A percentile compares a stretch with the other conserved stretches of the same genome.
Evolutionary conservation across 2,888 invertebrate genomes (phyloP).

Genomic region (Elgonia sp.): DNA sequence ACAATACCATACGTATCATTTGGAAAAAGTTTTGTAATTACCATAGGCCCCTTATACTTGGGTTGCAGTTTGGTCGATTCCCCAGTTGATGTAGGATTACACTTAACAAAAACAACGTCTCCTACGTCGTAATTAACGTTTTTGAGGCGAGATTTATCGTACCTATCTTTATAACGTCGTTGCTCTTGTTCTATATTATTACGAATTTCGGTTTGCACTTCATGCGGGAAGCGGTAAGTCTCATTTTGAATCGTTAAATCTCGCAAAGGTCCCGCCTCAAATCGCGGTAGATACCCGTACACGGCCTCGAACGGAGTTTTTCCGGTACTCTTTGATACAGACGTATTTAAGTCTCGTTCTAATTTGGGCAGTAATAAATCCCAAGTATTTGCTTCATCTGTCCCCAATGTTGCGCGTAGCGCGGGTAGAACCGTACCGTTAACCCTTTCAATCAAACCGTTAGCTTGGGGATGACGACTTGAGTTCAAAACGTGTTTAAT

Average conservation of each 20-base stretch:
- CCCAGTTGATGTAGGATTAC: constrained; percentile 40
- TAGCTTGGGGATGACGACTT: constrained; percentile 75
- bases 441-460: constrained; percentile 72
- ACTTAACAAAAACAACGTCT: constrained; percentile 55
- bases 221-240: not conserved
- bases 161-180: constrained; percentile 52
- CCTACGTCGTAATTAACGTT: constrained; percentile 50
- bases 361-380: constrained; percentile 53
- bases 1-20: constrained; percentile 54
- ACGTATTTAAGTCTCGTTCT: constrained; percentile 64
- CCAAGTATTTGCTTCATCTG: constrained; percentile 65
- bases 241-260: not conserved
- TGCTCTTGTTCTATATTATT: constrained; percentile 56
- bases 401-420: constrained; percentile 44
- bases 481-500: constrained; percentile 73
- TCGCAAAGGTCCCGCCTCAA: not conserved
- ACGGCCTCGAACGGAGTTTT: constrained; percentile 67
- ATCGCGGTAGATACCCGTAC: constrained; percentile 62
- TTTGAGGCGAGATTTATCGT: constrained; percentile 49
- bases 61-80: constrained; percentile 55
- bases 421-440: constrained; percentile 73
- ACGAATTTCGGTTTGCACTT: constrained; percentile 9
- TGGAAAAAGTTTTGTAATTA: constrained; percentile 27
- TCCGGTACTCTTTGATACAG: constrained; percentile 65
- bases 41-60: constrained; percentile 48